Base-by-base conservation (phyloP, 2,888 invertebrate genomes). In the Cheilosia impressa region DNA sequence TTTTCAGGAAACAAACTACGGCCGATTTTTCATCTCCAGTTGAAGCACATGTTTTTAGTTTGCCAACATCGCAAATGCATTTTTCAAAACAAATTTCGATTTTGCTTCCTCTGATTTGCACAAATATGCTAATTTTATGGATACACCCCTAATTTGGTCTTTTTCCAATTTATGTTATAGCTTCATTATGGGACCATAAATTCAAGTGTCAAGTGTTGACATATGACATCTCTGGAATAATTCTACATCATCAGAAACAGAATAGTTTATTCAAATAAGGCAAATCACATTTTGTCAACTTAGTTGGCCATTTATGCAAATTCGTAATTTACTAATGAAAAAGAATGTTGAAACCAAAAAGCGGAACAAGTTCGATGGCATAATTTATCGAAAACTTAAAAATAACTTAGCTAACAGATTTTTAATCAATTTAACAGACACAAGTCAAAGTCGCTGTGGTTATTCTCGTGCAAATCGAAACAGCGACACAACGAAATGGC, bases 161-260 rank as follows among this genome's bases (percentile, higher is more conserved):
- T 55, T 62, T 73, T 43, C 38, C 45, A 31, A 45, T 43, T 43
- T 43, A 15, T 55, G 31, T 55, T 55, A 45, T 45, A 24, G 75
- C 63, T 75, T 55, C 65, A 31, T 75, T 75, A 75, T 75, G 9
- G 27, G n/a, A n/a, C 34, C 10, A 65, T 75, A 75, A 75, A 75
- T 57, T 47, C 50, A 75, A 57, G 19, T 65, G 75, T 75, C 75
- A 75, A 47, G 41, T 27, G 19, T 73, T 75, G 75, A 75, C 65
- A 75, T 75, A 75, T 65, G 75, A 75, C 47, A 65, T 65, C 19
- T 63, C 45, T 65, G 38, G 41, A 55, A 63, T 50, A 57, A 75
- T 65, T 50, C 57, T 13, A n/a, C 50, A 57, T 65, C 55, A 65
- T 22, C 9, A n/a, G 65, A 27, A 65, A n/a, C 9, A n/a, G 65